A percentile compares a stretch with the other conserved stretches of the same genome.
Conservation (phyloP, 2,888 invertebrate species). For the Frankliniella fusca region DNA sequence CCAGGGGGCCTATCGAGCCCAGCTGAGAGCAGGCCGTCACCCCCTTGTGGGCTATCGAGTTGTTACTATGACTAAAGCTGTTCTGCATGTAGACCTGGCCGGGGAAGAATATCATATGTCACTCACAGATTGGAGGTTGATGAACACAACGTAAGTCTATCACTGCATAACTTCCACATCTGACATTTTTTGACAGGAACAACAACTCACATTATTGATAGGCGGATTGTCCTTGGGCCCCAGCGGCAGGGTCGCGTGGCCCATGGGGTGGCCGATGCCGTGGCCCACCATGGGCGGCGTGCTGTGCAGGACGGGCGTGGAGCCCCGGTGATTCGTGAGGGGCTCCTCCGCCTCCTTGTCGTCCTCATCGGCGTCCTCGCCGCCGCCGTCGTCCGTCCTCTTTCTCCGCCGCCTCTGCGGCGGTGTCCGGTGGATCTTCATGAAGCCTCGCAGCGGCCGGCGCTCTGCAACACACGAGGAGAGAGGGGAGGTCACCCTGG, state of each 20-base stretch:
- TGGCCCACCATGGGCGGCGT: neutral
- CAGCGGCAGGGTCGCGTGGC: neutral
- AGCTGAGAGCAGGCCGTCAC: constrained; percentile 56
- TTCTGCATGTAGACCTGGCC: neutral
- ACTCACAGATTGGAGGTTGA: no score
- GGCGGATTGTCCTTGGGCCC: neutral
- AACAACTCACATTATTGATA: neutral
- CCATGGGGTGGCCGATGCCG: no score
- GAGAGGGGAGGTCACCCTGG: no score
- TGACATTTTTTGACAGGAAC: no score
- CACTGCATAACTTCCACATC: no score
- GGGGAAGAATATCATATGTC: no score
- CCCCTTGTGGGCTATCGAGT: constrained; percentile 59
- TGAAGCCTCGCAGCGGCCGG: constrained; percentile 49
- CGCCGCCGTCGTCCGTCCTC: constrained; percentile 49
- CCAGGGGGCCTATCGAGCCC: constrained; percentile 44
- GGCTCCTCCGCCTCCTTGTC: constrained; percentile 38
- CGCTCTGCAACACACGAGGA: constrained; percentile 45
- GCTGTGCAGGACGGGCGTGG: constrained; percentile 1
- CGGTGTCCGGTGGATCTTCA: constrained; percentile 53
- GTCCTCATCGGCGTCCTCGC: constrained; percentile 45
- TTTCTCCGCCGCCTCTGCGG: constrained; percentile 44
- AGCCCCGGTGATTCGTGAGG: constrained; percentile 8
- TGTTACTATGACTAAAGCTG: constrained; percentile 7
- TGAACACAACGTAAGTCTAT: no score